Evolutionary conservation across 2,888 invertebrate genomes (phyloP).

Genomic region (Pyrocoelia pectoralis): DNA sequence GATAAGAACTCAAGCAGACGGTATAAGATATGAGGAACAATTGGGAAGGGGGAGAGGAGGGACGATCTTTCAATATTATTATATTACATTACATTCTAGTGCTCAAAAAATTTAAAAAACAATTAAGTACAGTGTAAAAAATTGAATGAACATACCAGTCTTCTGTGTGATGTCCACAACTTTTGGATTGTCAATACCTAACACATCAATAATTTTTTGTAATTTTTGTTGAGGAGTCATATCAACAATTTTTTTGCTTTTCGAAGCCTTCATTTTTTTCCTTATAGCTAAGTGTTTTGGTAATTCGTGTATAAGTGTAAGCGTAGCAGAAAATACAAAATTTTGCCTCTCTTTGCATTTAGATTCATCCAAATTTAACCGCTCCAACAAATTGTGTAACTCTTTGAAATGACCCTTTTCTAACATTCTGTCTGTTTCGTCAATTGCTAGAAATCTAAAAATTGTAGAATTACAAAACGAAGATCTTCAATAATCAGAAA

Average conservation of each 20-base stretch:
- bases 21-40: too few relatives aligned
- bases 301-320: constrained; percentile 89
- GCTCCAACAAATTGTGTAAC: constrained; percentile 79
- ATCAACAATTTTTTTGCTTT: constrained; percentile 67
- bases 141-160: constrained; percentile 68
- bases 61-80: too few relatives aligned
- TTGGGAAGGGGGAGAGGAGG: too few relatives aligned
- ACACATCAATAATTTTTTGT: constrained; percentile 76
- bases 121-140: too few relatives aligned
- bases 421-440: constrained; percentile 98
- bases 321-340: constrained; percentile 97
- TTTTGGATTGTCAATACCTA: constrained; percentile 90
- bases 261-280: constrained; percentile 60
- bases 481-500: constrained; percentile 10
- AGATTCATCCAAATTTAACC: constrained; percentile 75
- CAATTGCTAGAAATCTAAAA: constrained; percentile 87
- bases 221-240: constrained; percentile 80
- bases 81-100: too few relatives aligned
- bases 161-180: constrained; percentile 89
- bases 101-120: too few relatives aligned
- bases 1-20: too few relatives aligned
- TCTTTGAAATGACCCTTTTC: constrained; percentile 97
- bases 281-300: constrained; percentile 75
- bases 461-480: background rate
- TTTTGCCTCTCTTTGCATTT: constrained; percentile 78